These are phyloP conservation scores for Macrobrachium nipponense DNA, from an alignment of 1,140 invertebrate species.

Conservation along the genomic window DNA sequence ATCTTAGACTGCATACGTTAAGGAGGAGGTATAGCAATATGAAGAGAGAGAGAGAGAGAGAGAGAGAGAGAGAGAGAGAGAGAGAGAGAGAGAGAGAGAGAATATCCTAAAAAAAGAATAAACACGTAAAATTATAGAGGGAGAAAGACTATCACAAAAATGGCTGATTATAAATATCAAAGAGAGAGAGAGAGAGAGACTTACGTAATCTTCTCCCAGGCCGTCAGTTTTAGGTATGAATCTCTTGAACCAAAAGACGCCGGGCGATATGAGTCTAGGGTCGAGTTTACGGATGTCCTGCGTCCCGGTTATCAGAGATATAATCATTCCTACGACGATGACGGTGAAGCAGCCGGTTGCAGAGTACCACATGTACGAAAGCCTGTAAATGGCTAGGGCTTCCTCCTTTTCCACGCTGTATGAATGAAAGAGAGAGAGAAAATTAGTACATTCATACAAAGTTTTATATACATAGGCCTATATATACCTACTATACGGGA, in stretches of 20 bases:
- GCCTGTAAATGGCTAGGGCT: slow-evolving; percentile 72
- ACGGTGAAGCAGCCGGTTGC: slow-evolving; percentile 80
- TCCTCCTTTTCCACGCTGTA: slow-evolving; percentile 7
- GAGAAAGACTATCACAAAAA: not conserved
- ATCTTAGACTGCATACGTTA: not conserved
- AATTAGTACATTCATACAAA: not conserved
- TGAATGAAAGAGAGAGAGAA: not conserved
- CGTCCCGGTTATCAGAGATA: slow-evolving; percentile 78
- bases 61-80: slow-evolving; percentile 16
- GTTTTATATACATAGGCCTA: not conserved
- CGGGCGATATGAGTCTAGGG: slow-evolving; percentile 63
- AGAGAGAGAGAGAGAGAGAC: slow-evolving; percentile 13
- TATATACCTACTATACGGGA: not conserved
- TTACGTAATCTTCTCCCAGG: slow-evolving; percentile 50
- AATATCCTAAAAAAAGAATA: not conserved
- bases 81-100: slow-evolving; percentile 6
- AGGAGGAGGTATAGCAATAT: not conserved
- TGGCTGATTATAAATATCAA: not conserved
- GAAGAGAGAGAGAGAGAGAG: slow-evolving; percentile 17
- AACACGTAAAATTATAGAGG: not conserved
- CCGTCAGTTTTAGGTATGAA: slow-evolving; percentile 36
- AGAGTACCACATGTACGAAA: slow-evolving; percentile 84
- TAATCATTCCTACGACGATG: slow-evolving; percentile 77
- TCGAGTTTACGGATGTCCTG: slow-evolving; percentile 73
- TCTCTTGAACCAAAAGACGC: slow-evolving; percentile 32